Conservation (phyloP, 35 echinoderm and acorn worm genomes). For the Stichopus chloronotus region DNA sequence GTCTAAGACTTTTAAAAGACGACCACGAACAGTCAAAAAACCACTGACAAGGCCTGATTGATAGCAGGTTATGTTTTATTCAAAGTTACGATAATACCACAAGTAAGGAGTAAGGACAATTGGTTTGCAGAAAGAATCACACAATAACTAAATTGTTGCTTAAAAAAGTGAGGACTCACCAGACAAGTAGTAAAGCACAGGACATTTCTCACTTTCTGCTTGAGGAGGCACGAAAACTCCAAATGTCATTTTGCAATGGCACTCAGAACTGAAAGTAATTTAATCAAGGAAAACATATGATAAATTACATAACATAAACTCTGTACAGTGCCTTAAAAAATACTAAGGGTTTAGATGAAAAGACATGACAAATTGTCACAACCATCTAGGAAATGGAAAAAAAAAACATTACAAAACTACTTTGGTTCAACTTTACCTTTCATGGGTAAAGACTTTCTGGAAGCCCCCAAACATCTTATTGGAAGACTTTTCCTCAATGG, state of each 20-base stretch:
- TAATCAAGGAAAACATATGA: constrained; percentile 23
- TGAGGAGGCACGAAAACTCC: constrained; percentile 82
- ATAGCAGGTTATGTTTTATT: no score
- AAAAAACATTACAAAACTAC: no score
- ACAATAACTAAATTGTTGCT: no score
- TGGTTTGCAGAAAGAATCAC: no score
- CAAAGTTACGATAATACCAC: no score
- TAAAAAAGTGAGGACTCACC: constrained; percentile 55
- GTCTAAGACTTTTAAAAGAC: no score
- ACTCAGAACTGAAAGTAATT: constrained; percentile 65
- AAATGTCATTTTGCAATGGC: constrained; percentile 94
- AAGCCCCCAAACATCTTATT: constrained; percentile 79
- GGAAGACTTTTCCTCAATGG: constrained; percentile 49
- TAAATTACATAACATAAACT: neutral
- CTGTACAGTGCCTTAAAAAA: neutral
- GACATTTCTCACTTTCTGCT: constrained; percentile 78
- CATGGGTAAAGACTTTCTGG: constrained; percentile 85
- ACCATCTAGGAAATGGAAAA: no score
- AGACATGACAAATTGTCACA: neutral
- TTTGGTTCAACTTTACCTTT: constrained; percentile 57
- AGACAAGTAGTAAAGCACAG: constrained; percentile 87
- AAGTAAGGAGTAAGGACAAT: no score
- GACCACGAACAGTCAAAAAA: no score
- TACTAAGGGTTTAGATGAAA: neutral
- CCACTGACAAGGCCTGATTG: no score